phyloP scores from a whole-genome alignment of 2,797 vertebrate species.

The Oceanodroma leucorhoa region DNA sequence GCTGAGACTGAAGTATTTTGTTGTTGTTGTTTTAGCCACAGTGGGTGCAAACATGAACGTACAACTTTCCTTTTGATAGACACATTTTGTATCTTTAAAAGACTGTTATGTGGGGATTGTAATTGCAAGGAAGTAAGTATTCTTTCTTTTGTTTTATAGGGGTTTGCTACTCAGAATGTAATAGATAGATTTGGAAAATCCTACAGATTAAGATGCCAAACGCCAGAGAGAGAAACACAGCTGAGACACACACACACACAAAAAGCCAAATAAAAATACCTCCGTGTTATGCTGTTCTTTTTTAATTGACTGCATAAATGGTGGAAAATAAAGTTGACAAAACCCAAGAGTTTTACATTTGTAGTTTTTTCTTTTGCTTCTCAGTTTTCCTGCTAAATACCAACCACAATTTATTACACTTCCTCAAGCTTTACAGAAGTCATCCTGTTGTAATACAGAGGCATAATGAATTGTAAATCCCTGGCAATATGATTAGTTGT shows the following conservation, averaged over 20 bases:
- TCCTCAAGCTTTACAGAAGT: background rate
- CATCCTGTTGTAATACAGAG: background rate
- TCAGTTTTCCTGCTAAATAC: background rate
- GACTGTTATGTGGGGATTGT: too few species aligned
- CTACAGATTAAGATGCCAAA: background rate
- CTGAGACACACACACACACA: background rate
- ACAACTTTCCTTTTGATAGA: background rate
- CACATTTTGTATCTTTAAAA: background rate
- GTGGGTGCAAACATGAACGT: background rate
- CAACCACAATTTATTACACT: background rate
- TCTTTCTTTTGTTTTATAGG: background rate
- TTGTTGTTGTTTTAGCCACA: background rate
- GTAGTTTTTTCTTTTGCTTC: background rate
- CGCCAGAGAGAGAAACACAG: background rate
- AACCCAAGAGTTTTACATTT: background rate
- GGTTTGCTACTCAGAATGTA: background rate
- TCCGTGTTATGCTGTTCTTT: background rate
- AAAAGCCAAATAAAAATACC: rapidly evolving
- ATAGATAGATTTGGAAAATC: background rate
- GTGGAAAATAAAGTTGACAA: background rate
- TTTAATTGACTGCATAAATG: background rate
- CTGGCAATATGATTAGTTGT: background rate
- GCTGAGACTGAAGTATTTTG: background rate
- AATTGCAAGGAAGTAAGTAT: background rate
- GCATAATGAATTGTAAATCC: background rate